Evolutionary conservation across 1,140 invertebrate genomes (phyloP), one percentile per base, ranked within the genome.

Genomic region (Apocrypta bakeri): DNA sequence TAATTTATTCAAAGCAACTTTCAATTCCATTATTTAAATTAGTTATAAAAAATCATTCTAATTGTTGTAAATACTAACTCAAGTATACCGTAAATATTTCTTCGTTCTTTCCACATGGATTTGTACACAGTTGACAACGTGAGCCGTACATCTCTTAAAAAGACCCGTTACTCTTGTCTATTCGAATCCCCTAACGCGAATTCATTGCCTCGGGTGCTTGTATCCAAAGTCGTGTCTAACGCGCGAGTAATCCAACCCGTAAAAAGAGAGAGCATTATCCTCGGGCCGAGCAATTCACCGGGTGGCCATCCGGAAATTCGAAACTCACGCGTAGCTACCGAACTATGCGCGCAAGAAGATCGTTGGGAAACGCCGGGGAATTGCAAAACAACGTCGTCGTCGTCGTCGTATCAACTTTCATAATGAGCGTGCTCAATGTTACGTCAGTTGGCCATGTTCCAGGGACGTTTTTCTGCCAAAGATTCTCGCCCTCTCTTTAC

Each of bases 371-470:
- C 42, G 81, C 76, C 69, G 82, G 76, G 8, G 77, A 88, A 90
- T 90, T 89, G 84, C 88, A 90, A 90, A 91, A 90, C 88, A 90
- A 87, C 87, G 86, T 87, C 86, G 84, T 77, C 84, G 24, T 40
- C 14, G 64, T 33, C 74, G 40, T 83, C 76, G 86, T 87, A 90
- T 90, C 88, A 91, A 89, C 87, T 90, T 91, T 90, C 86, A 88
- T 91, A 91, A 90, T 90, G 89, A 90, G 88, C 85, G 83, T 84
- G 84, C 82, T 87, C 87, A 84, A 87, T 88, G 89, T 88, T 89
- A 87, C 87, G 87, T 87, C 86, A 87, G 86, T 90, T 91, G 89
- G 90, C 88, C 78, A 83, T 85, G 75, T 86, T 90, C 89, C 89
- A 91, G 85, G 85, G 84, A 83, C 74, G 82, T 84, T 31, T 78